phyloP scores from a whole-genome alignment of 2,888 invertebrate species.

The Euplexia lucipara region DNA sequence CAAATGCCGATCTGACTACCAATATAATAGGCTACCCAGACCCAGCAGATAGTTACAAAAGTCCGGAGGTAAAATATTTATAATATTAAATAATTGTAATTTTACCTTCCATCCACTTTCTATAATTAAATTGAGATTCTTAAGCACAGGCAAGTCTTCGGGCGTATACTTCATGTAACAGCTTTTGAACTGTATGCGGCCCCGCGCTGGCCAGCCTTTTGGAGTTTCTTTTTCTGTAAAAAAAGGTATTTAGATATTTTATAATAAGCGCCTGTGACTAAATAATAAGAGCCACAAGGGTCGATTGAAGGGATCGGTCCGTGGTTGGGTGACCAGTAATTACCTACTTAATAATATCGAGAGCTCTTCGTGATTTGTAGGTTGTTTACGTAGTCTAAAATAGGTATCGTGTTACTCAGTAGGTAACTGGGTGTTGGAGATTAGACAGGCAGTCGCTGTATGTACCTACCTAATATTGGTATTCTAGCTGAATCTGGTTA shows the following conservation, averaged over 20 bases:
- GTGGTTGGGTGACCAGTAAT: too few species aligned
- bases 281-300: too few species aligned
- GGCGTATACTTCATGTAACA: slow-evolving; percentile 93
- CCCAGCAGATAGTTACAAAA: not conserved
- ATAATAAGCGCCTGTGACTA: not conserved
- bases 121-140: slow-evolving; percentile 93
- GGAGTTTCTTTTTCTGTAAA: slow-evolving; percentile 88
- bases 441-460: too few species aligned
- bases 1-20: too few species aligned
- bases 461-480: too few species aligned
- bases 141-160: slow-evolving; percentile 93
- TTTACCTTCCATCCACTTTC: slow-evolving; percentile 93
- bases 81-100: not conserved
- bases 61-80: not conserved
- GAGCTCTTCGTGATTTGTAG: too few species aligned
- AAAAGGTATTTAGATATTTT: slow-evolving; percentile 10
- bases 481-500: too few species aligned
- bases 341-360: too few species aligned
- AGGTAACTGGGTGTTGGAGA: too few species aligned
- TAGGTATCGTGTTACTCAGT: too few species aligned
- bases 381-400: too few species aligned
- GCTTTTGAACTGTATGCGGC: slow-evolving; percentile 92
- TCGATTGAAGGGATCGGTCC: too few species aligned
- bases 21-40: not conserved
- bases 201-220: slow-evolving; percentile 93